These are phyloP conservation scores for Ischnura elegans DNA, from an alignment of 2,888 invertebrate species.

Conservation along the genomic window DNA sequence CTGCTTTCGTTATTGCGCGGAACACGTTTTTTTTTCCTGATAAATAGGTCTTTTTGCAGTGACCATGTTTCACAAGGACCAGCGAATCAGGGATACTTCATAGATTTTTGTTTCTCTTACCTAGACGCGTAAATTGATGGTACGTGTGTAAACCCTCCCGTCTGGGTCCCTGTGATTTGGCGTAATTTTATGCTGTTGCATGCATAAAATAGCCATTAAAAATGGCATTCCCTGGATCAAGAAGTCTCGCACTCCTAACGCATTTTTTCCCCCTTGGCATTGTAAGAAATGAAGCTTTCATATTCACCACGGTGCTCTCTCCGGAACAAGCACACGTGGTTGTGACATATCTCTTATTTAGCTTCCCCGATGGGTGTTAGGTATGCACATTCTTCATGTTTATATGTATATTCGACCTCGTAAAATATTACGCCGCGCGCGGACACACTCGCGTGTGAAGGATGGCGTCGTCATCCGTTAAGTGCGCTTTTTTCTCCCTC, in stretches of 20 bases:
- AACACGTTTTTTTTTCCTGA: too few species aligned
- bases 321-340: neutral
- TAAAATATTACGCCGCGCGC: too few species aligned
- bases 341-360: slow-evolving; percentile 17
- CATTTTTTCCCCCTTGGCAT: neutral
- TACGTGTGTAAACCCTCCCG: neutral
- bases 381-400: too few species aligned
- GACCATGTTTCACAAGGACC: neutral
- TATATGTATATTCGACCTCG: too few species aligned
- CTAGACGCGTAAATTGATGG: neutral
- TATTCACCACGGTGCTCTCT: neutral
- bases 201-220: neutral
- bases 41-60: too few species aligned
- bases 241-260: neutral
- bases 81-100: neutral
- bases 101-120: neutral
- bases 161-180: neutral
- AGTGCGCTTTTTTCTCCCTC: neutral
- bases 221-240: neutral
- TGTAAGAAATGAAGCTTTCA: neutral
- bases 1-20: too few species aligned
- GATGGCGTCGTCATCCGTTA: neutral
- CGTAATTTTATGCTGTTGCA: neutral
- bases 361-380: neutral
- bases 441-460: neutral